Conservation (phyloP, 1,140 invertebrate species). For the Bombus superbus region DNA sequence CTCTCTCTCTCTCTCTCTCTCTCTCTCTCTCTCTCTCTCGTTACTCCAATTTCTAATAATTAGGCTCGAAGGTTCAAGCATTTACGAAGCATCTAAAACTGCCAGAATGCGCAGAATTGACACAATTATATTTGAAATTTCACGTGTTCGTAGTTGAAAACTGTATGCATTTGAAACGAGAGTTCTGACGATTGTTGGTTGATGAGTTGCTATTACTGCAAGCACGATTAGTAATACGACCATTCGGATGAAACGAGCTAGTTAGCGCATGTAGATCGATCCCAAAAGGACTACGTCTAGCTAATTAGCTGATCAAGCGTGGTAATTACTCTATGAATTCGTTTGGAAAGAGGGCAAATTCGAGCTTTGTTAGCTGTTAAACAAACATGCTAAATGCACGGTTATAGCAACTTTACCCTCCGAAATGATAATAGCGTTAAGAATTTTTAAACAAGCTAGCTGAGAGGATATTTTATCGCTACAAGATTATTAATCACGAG, state of each 20-base stretch:
- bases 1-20: too few relatives aligned
- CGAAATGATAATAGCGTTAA: background rate
- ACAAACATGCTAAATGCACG: background rate
- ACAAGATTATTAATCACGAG: background rate
- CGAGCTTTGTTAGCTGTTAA: background rate
- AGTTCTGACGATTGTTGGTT: background rate
- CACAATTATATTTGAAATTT: too few relatives aligned
- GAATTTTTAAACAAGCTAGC: background rate
- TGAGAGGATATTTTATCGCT: background rate
- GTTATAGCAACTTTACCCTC: background rate
- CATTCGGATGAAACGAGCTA: background rate
- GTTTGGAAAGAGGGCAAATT: background rate
- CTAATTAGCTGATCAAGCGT: conserved; percentile 7
- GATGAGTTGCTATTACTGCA: background rate
- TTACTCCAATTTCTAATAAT: too few relatives aligned
- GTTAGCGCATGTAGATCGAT: background rate
- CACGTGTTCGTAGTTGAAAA: too few relatives aligned
- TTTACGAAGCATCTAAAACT: too few relatives aligned
- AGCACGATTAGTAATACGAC: background rate
- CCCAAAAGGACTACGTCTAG: background rate
- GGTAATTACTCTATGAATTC: background rate
- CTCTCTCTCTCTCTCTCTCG: too few relatives aligned
- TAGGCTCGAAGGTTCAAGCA: too few relatives aligned
- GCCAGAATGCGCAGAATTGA: too few relatives aligned
- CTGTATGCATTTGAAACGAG: background rate